Base-by-base conservation (phyloP, 2,113 vertebrate species). In the Scalopus aquaticus region DNA sequence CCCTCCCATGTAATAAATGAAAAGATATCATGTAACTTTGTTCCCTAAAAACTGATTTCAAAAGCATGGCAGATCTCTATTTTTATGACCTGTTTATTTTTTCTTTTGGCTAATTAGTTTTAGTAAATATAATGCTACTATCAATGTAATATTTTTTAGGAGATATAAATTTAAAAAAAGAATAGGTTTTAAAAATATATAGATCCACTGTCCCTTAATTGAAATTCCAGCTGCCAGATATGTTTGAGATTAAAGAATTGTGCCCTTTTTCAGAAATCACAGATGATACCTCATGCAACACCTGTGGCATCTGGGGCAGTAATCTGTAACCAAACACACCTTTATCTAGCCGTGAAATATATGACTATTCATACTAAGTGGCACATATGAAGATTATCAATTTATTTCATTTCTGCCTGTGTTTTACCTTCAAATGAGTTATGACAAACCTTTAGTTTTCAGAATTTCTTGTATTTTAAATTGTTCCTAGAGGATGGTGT, bases 381-480 rank as follows among this genome's bases (percentile, higher is more conserved):
- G 79, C 37, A 42, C 37, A 54, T 49, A 77, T 69, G 58, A 58
- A 95, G 32, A 44, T 32, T 77, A 3, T 74, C 11, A 58, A 10
- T 51, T 91, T 44, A 37, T 85, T 24, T 84, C 30, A 60, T 80
- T 77, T 70, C 37, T 86, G 35, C 1, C 9, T 17, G 32, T 49
- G 32, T 51, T 80, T 89, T 96, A 30, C 9, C 81, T 3, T 85
- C 30, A 67, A 35, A 24, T 81, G 42, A 80, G 9, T 81, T 70
- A 74, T 6, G 19, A 84, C 28, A 87, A 46, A 20, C 6, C 35
- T 84, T 56, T 77, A 87, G 28, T 93, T 93, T 73, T 82, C n/a
- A 86, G 65, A 91, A 9, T 24, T 62, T 65, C 28, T 89, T 86
- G 22, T 22, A 84, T 88, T 96, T 96, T 64, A 91, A 93, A 76